Base-by-base conservation (phyloP, 2,797 vertebrate species). In the Rhynchonycteris naso region DNA sequence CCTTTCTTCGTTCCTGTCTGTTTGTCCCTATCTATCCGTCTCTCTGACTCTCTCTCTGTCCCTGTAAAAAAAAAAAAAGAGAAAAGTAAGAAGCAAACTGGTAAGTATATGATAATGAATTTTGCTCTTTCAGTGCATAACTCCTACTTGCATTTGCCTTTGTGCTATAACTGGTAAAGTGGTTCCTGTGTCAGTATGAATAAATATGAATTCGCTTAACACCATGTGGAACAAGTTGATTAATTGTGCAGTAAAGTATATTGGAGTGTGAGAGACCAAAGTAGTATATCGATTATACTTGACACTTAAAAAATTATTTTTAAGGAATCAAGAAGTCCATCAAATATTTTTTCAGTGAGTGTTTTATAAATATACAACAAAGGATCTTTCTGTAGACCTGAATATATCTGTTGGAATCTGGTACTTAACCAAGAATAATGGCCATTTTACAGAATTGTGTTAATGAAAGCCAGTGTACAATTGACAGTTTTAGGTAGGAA, bases 281-380 rank as follows among this genome's bases (percentile, higher is more conserved):
- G 26, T 56, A 54, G 52, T 43, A 18, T 68, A 61, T 84, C 43
- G 86, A 28, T 78, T 84, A 35, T 38, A 9, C 58, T 66, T 95
- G 90, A 78, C 79, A 75, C n/a, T 87, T 76, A 82, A 85, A 82
- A 84, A 84, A 86, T 74, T 61, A 63, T 78, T 86, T 59, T 89
- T 74, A 71, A 90, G 74, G 71, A 88, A 79, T n/a, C 58, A 68
- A 69, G 24, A n/a, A 91, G 18, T 47, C 19, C 58, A 26, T 33
- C 52, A 72, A 30, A 30, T 86, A 58, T 76, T 84, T 58, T 61
- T 87, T 84, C 65, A 94, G 0, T 75, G 59, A 38, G 5, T 2
- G 56, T 72, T 95, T 94, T 69, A 26, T 84, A 66, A 61, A 71
- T 71, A 50, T 5, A 88, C 2, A 65, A 43, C 89, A 81, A 88